Percentiles rank a stretch among this genome's conserved stretches.
Evolutionary conservation across 2,888 invertebrate species (phyloP).

Genomic region (Stenotaenia linearis): DNA sequence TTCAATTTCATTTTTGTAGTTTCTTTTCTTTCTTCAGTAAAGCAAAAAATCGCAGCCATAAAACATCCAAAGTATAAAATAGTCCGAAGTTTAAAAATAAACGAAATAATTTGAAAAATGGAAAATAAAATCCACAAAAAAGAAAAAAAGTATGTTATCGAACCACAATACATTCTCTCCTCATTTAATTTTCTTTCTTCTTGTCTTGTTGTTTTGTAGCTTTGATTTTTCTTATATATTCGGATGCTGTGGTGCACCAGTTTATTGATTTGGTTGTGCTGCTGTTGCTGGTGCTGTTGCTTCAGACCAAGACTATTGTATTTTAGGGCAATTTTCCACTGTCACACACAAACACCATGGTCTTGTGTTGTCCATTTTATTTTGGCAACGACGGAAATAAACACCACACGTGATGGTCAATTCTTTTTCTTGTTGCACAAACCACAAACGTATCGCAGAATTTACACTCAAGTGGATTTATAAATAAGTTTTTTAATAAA

Average conservation of each 20-base stretch:
- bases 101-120: too few relatives aligned
- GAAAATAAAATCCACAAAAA: too few relatives aligned
- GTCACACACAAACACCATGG: neutral
- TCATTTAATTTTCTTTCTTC: neutral
- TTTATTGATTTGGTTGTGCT: neutral
- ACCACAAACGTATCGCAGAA: neutral
- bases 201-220: neutral
- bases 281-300: too few relatives aligned
- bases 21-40: too few relatives aligned
- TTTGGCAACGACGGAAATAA: neutral
- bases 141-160: too few relatives aligned
- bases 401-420: constrained; percentile 4
- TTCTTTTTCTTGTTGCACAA: neutral
- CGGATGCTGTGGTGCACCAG: constrained; percentile 9
- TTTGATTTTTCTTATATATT: neutral
- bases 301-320: neutral
- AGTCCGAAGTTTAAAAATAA: too few relatives aligned
- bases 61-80: too few relatives aligned
- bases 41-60: too few relatives aligned
- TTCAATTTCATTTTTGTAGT: too few relatives aligned
- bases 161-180: neutral
- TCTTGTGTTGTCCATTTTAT: constrained; percentile 4
- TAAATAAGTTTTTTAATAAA: neutral
- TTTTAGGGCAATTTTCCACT: constrained; percentile 5
- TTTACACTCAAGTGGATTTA: neutral